These are phyloP conservation scores for Trileptium ribeirensis DNA, from an alignment of 2,888 invertebrate species.

Conservation along the genomic window DNA sequence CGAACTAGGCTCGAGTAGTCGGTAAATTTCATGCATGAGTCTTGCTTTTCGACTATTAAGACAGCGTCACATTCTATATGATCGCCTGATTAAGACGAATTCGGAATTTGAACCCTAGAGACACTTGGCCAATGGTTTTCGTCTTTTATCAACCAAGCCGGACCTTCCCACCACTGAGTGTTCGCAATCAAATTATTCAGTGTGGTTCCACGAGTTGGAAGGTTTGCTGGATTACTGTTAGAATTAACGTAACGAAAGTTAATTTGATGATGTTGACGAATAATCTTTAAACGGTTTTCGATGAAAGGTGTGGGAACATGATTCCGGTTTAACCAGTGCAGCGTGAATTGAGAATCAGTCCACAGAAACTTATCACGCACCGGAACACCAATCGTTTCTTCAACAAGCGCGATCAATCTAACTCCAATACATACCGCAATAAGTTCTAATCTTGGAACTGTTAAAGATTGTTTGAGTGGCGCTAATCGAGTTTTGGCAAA, in stretches of 20 bases:
- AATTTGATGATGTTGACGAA: background rate
- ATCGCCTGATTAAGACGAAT: background rate
- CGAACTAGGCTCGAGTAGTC: background rate
- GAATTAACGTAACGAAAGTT: background rate
- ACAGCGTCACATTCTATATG: background rate
- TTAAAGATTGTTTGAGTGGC: background rate
- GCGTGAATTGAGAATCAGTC: background rate
- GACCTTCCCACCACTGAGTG: background rate
- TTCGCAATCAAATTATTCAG: background rate
- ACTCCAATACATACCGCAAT: background rate
- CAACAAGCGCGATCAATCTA: background rate
- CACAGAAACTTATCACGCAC: background rate
- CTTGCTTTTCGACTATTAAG: background rate
- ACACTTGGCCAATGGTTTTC: background rate
- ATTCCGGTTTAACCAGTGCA: background rate
- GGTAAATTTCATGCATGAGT: background rate
- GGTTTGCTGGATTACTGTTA: background rate
- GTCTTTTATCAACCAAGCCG: background rate
- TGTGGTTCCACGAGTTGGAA: background rate
- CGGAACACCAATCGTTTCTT: background rate
- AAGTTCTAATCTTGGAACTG: background rate
- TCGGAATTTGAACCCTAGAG: background rate
- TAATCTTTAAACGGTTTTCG: background rate
- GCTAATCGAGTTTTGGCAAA: background rate
- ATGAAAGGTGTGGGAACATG: background rate